These are phyloP conservation scores for Poeciliopsis presidionis DNA, from an alignment of 2,797 vertebrate genomes.

Conservation along the genomic window DNA sequence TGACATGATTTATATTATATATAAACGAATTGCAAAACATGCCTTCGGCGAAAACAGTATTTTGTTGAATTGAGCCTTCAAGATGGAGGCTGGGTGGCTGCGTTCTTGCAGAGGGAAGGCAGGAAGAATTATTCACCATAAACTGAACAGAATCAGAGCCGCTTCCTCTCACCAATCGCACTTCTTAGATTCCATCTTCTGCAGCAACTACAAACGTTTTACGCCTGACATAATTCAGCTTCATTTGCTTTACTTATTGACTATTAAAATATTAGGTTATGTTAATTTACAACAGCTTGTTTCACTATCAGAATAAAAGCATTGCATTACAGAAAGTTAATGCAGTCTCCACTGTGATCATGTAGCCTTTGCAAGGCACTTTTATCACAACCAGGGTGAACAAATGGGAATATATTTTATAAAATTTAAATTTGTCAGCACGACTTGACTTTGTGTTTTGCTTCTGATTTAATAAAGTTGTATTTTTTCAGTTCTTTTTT, in stretches of 20 bases:
- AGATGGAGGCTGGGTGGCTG: slow-evolving; percentile 1
- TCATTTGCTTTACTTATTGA: background rate
- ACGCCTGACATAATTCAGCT: background rate
- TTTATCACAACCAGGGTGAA: background rate
- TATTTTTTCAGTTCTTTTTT: background rate
- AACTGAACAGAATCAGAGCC: slow-evolving; percentile 22
- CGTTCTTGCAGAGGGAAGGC: slow-evolving; percentile 10
- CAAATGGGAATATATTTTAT: background rate
- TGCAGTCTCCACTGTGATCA: background rate
- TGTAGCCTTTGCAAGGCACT: background rate
- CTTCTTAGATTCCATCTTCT: background rate
- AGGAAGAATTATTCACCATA: slow-evolving; percentile 36
- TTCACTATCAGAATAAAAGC: background rate
- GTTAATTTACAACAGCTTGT: background rate
- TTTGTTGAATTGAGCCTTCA: slow-evolving; percentile 30
- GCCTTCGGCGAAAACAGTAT: slow-evolving; percentile 16
- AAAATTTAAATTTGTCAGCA: background rate
- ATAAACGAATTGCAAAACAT: slow-evolving; percentile 7
- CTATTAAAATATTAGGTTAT: background rate
- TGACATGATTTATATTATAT: slow-evolving; percentile 4
- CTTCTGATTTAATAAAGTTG: background rate
- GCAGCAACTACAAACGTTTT: background rate
- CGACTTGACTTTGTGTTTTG: background rate
- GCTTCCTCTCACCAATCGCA: background rate
- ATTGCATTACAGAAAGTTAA: background rate